These are phyloP conservation scores for Cacoxenus indagator DNA, from an alignment of 2,888 invertebrate genomes.

Conservation along the genomic window DNA sequence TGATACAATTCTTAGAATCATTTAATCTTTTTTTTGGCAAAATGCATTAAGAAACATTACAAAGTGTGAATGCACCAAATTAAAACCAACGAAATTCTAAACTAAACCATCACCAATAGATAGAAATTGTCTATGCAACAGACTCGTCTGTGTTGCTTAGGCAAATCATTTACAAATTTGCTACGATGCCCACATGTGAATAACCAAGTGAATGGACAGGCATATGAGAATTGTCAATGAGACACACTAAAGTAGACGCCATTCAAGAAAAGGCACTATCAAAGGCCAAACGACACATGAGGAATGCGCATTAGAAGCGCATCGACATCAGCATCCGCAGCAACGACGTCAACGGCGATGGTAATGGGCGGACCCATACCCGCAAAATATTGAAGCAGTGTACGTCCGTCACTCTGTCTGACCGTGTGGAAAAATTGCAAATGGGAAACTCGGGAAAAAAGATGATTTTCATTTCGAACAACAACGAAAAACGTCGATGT, in stretches of 20 bases:
- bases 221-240: constrained; percentile 11
- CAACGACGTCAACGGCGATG: no score
- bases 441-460: not conserved
- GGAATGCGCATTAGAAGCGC: constrained; percentile 50
- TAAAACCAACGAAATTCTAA: not conserved
- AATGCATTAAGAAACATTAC: no score
- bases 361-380: constrained; percentile 35
- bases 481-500: constrained; percentile 6
- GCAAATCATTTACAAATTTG: not conserved
- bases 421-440: constrained; percentile 9
- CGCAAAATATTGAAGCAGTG: constrained; percentile 23
- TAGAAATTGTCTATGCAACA: no score
- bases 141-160: not conserved
- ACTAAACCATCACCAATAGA: no score
- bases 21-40: no score
- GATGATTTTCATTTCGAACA: not conserved
- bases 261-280: constrained; percentile 39
- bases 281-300: constrained; percentile 47
- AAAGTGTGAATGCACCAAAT: no score
- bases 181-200: constrained; percentile 15
- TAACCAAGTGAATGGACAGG: not conserved
- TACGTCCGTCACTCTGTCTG: constrained; percentile 14
- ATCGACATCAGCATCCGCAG: no score
- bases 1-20: no score
- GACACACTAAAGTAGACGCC: constrained; percentile 3